Base-by-base conservation (phyloP, 2,888 invertebrate species). In the Hoplodrina blanda region DNA sequence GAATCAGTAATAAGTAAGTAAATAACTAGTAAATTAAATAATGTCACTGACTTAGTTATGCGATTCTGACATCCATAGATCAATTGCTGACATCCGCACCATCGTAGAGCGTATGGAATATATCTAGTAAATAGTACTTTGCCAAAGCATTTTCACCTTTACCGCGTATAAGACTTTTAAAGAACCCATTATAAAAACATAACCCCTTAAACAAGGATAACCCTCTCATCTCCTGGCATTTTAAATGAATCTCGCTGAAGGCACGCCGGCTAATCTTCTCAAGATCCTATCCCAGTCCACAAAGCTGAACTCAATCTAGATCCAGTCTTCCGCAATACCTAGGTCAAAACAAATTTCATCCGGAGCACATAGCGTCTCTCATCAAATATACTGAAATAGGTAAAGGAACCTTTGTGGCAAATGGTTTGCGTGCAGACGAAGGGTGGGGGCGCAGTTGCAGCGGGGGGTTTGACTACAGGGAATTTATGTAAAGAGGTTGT, bases 371-470 rank as follows among this genome's bases (percentile, higher is more conserved):
- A 61, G 74, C 59, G 20, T 50, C 33, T 78, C 73, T 85, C 78
- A 83, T 84, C 82, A 85, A 85, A 85, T 84, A 75, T 73, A 82
- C 76, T 84, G 74, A 62, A 85, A 87, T 87, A 85, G 82, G 85
- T 86, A 86, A 85, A 83, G 84, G 83, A 84, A 83, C 83, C 88
- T 89, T 90, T 89, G 89, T 87, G 87, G 85, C 64, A 76, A 74
- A 81, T 82, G 82, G 71, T 78, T 84, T 82, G 76, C 74, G 80
- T 84, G 71, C 73, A 69, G 74, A 62, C 5, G 62, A 4, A 20
- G 59, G 57, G 82, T 64, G 13, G 20, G 73, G 76, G 5, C 17
- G 0, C 62, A 73, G 19, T 76, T 68, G 25, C 54, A 85, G 80
- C 74, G 74, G 61, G 64, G 69, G 46, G 56, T 53, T 54, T n/a